Percentiles rank a stretch among this genome's conserved stretches.
Evolutionary conservation across 2,797 vertebrate genomes (phyloP).

Genomic region (Trachurus trachurus): DNA sequence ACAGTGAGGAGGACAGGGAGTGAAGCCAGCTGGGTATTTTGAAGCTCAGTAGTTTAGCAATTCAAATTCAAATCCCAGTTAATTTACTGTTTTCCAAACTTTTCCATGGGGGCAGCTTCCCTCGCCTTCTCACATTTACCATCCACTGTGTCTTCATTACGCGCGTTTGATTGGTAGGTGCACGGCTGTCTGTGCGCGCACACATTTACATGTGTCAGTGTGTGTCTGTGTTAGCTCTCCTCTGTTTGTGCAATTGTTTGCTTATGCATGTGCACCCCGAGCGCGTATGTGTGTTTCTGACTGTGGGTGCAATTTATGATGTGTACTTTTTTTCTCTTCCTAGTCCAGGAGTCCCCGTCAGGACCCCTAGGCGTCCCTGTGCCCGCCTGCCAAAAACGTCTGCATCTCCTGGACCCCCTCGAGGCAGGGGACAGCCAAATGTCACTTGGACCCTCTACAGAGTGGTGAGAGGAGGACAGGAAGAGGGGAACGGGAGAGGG

Average conservation of each 20-base stretch:
- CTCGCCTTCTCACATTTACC: slow-evolving; percentile 59
- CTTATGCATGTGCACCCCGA: slow-evolving; percentile 53
- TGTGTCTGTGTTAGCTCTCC: slow-evolving; percentile 32
- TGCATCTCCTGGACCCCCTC: slow-evolving; percentile 82
- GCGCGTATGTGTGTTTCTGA: slow-evolving; percentile 62
- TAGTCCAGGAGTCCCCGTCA: slow-evolving; percentile 79
- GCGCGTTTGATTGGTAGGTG: slow-evolving; percentile 41
- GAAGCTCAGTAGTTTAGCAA: slow-evolving; percentile 19
- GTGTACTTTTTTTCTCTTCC: slow-evolving; percentile 78
- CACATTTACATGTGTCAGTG: slow-evolving; percentile 34
- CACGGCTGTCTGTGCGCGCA: slow-evolving; percentile 11
- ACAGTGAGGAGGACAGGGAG: neutral
- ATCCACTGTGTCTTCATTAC: slow-evolving; percentile 57
- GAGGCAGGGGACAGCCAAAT: slow-evolving; percentile 81
- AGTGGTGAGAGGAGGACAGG: slow-evolving; percentile 69
- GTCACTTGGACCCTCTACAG: slow-evolving; percentile 84
- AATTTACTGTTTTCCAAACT: slow-evolving; percentile 34
- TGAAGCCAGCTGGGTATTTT: slow-evolving; percentile 3
- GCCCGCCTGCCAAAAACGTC: slow-evolving; percentile 81
- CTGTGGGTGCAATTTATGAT: slow-evolving; percentile 69
- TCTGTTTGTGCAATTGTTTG: slow-evolving; percentile 51
- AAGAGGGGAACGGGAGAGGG: slow-evolving; percentile 44
- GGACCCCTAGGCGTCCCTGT: slow-evolving; percentile 81
- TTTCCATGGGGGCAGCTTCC: slow-evolving; percentile 54
- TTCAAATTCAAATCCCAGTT: slow-evolving; percentile 46